Percentiles rank a stretch among this genome's conserved stretches.
These are phyloP conservation scores for Rhinolophus ferrumequinum DNA, from an alignment of 2,113 vertebrate genomes.

Conservation along the genomic window DNA sequence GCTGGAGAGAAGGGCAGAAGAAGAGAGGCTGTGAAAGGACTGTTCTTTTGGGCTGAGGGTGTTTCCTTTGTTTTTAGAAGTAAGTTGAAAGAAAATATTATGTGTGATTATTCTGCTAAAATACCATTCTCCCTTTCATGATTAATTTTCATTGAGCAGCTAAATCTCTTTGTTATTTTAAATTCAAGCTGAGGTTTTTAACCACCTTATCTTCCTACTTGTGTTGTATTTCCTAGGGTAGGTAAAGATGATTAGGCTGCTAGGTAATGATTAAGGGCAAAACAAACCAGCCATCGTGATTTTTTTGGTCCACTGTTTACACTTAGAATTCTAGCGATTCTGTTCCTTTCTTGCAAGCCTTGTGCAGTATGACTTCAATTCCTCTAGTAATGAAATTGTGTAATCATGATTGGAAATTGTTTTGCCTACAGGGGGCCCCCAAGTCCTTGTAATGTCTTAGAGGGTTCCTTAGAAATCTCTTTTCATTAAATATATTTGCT, in stretches of 20 bases:
- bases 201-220: neutral
- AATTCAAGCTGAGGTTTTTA: neutral
- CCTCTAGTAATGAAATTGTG: constrained; percentile 14
- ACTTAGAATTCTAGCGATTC: neutral
- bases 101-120: constrained; percentile 6
- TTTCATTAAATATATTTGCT: constrained; percentile 45
- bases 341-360: neutral
- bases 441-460: constrained; percentile 39
- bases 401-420: constrained; percentile 26
- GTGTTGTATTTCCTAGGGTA: neutral
- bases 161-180: neutral
- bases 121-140: neutral
- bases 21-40: neutral
- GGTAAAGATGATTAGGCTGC: neutral
- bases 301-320: neutral
- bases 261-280: neutral
- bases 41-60: neutral
- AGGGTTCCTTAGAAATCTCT: neutral
- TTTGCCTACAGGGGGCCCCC: neutral
- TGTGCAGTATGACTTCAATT: neutral
- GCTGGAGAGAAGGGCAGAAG: neutral
- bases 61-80: neutral
- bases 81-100: neutral
- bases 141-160: neutral
- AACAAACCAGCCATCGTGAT: neutral